Conservation (phyloP, 2,888 invertebrate genomes). For the Leucophenga montana region DNA sequence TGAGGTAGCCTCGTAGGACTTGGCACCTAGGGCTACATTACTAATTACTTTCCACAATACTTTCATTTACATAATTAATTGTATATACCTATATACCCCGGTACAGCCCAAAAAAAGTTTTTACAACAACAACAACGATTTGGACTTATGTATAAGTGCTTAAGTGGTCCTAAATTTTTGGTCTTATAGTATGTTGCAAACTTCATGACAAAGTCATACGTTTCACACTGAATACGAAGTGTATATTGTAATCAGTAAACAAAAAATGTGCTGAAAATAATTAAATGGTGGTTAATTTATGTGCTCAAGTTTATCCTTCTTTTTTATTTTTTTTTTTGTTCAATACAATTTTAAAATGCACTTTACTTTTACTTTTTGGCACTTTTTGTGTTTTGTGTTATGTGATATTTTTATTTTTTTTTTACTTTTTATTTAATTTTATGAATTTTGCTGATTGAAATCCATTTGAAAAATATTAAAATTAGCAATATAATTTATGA, state of each 20-base stretch:
- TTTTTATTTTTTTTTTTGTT: conserved; percentile 23
- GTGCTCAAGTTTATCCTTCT: conserved; percentile 17
- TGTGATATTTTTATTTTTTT: too few relatives aligned
- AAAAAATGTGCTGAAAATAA: conserved; percentile 48
- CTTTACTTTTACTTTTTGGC: conserved; percentile 18
- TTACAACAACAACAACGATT: too few relatives aligned
- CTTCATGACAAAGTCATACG: conserved; percentile 54
- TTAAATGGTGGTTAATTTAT: conserved; percentile 54
- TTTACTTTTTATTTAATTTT: not conserved
- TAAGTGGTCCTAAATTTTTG: too few relatives aligned
- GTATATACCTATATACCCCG: too few relatives aligned
- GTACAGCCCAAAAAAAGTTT: too few relatives aligned
- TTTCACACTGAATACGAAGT: conserved; percentile 43
- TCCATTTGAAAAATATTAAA: not conserved
- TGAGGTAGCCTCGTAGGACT: too few relatives aligned
- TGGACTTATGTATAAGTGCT: too few relatives aligned
- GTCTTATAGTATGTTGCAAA: conserved; percentile 54
- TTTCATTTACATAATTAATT: too few relatives aligned
- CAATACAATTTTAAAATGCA: conserved; percentile 8
- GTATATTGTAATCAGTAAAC: not conserved
- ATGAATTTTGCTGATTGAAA: too few relatives aligned
- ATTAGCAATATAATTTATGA: conserved; percentile 18
- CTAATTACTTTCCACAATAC: too few relatives aligned
- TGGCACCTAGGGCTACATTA: too few relatives aligned
- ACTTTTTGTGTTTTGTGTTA: not conserved